A percentile compares a stretch with the other conserved stretches of the same genome.
phyloP scores from a whole-genome alignment of 2,797 vertebrate genomes.

The Pangasius mekongensis region DNA sequence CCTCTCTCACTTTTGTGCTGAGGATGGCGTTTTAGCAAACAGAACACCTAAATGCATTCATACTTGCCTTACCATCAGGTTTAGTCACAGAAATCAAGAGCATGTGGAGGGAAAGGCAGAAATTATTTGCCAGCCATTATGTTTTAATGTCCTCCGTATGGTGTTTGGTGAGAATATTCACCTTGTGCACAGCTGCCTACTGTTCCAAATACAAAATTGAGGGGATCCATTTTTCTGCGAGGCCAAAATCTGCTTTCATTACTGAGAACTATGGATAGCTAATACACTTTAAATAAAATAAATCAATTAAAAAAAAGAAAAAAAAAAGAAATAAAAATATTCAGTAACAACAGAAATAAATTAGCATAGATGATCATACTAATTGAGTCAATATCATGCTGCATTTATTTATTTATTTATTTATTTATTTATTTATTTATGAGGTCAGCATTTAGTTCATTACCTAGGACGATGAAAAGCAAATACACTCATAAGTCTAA shows the following conservation, averaged over 20 bases:
- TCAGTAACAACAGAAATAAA: background rate
- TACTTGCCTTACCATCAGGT: conserved; percentile 28
- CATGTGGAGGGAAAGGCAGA: conserved; percentile 40
- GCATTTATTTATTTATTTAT: background rate
- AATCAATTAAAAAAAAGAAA: background rate
- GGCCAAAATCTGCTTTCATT: background rate
- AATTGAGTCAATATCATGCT: background rate
- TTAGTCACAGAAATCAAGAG: conserved; percentile 47
- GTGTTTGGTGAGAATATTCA: conserved; percentile 44
- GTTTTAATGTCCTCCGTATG: conserved; percentile 49
- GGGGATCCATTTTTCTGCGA: background rate
- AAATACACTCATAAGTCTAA: background rate
- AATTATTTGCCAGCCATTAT: conserved; percentile 42
- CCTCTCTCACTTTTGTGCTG: conserved; percentile 39
- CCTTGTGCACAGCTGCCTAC: conserved; percentile 45
- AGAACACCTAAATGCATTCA: conserved; percentile 29
- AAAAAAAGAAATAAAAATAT: background rate
- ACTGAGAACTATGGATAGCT: background rate
- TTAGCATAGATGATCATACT: background rate
- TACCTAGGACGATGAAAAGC: background rate
- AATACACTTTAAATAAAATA: background rate
- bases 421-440: background rate
- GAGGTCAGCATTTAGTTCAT: background rate
- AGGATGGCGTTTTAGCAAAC: conserved; percentile 40
- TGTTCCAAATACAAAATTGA: conserved; percentile 45